phyloP scores from a whole-genome alignment of 2,888 invertebrate genomes.

The Pristionchus arcanus region DNA sequence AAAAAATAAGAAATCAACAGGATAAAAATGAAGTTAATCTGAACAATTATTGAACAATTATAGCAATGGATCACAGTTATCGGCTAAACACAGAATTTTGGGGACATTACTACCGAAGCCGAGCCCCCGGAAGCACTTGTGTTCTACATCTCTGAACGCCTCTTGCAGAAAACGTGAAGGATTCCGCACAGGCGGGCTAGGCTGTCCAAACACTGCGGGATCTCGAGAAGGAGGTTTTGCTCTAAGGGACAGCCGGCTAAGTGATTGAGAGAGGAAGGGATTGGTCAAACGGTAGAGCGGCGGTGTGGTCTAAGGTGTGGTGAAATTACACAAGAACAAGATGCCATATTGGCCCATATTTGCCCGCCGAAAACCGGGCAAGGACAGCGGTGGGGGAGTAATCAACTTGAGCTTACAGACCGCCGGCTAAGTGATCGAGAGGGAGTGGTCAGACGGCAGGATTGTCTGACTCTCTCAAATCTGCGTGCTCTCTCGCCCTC shows the following conservation, averaged over 20 bases:
- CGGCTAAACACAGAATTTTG: too few species aligned
- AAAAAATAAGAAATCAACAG: too few species aligned
- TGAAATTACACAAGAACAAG: neutral
- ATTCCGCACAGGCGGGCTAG: neutral
- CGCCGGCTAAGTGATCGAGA: neutral
- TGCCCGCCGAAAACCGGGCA: too few species aligned
- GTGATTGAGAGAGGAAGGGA: neutral
- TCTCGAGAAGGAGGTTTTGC: neutral
- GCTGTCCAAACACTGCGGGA: neutral
- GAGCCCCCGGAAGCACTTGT: neutral
- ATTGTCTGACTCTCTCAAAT: too few species aligned
- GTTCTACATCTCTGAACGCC: neutral
- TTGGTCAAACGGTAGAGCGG: neutral
- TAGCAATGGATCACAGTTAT: too few species aligned
- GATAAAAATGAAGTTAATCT: too few species aligned
- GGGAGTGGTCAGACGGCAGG: neutral
- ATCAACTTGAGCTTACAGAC: neutral
- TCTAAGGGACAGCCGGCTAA: conserved; percentile 16
- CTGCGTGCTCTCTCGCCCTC: too few species aligned
- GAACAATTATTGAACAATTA: too few species aligned
- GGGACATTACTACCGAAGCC: too few species aligned
- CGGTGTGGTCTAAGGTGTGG: neutral
- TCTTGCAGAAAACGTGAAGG: neutral
- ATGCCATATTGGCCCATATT: neutral
- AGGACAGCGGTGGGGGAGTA: too few species aligned